Evolutionary conservation across 2,113 vertebrate species (phyloP).

Genomic region (Prionailurus bengalensis): DNA sequence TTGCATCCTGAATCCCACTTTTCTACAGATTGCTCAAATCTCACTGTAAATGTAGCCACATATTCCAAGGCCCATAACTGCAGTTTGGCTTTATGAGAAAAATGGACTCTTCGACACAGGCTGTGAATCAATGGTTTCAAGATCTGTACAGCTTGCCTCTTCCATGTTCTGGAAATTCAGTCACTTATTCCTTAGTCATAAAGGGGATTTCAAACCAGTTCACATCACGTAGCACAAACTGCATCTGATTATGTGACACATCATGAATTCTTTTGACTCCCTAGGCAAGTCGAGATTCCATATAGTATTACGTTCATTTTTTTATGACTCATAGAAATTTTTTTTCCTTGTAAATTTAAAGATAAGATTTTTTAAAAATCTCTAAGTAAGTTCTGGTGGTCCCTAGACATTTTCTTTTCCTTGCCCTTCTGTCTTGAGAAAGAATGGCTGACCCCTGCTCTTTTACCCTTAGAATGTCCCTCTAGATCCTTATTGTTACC

Average conservation of each 20-base stretch:
- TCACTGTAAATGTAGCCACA: background rate
- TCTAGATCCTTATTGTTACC: background rate
- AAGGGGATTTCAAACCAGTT: background rate
- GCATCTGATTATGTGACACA: background rate
- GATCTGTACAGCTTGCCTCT: background rate
- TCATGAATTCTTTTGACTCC: background rate
- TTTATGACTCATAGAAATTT: background rate
- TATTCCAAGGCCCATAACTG: background rate
- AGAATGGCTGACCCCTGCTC: background rate
- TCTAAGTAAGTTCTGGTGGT: background rate
- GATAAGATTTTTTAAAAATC: background rate
- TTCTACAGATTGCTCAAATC: background rate
- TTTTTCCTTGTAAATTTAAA: slow-evolving; percentile 24
- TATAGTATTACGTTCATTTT: background rate
- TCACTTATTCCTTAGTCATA: background rate
- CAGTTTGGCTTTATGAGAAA: background rate
- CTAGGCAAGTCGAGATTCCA: background rate
- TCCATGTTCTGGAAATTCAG: background rate
- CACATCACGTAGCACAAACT: background rate
- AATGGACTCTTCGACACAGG: background rate
- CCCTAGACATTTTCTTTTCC: background rate
- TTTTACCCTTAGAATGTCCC: background rate
- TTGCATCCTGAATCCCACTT: background rate
- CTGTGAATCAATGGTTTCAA: background rate
- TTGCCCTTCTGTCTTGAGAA: background rate